These are phyloP conservation scores for Caenorhabditis afra DNA, from an alignment of 2,888 invertebrate genomes.

Conservation along the genomic window DNA sequence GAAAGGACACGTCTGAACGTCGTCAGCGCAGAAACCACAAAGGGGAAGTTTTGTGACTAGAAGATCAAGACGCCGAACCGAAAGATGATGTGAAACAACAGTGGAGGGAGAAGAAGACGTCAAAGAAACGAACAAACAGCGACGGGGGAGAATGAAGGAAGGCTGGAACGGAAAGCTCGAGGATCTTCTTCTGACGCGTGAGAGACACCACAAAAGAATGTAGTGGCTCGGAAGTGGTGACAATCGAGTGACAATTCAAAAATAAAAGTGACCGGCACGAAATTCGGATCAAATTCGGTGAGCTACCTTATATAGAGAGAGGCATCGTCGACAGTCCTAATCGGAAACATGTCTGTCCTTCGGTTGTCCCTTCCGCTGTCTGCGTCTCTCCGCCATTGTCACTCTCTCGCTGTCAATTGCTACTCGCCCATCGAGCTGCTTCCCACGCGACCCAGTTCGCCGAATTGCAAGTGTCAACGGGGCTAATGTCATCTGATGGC, in stretches of 20 bases:
- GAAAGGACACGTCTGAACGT: too few relatives aligned
- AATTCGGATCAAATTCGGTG: constrained; percentile 39
- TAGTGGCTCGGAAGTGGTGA: constrained; percentile 1
- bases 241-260: background rate
- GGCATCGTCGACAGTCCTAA: constrained; percentile 23
- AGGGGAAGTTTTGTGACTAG: background rate
- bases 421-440: constrained; percentile 39
- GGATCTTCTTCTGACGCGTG: background rate
- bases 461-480: constrained; percentile 25
- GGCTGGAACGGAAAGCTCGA: too few relatives aligned
- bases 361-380: constrained; percentile 20
- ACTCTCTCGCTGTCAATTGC: constrained; percentile 50
- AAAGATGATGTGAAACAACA: background rate
- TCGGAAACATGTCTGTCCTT: constrained; percentile 36
- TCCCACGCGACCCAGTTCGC: constrained; percentile 34
- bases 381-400: constrained; percentile 46
- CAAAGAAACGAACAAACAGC: too few relatives aligned
- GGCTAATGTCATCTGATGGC: constrained; percentile 50
- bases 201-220: background rate
- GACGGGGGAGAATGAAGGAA: too few relatives aligned
- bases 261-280: constrained; percentile 1
- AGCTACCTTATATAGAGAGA: constrained; percentile 44
- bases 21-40: background rate
- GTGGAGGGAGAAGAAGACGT: background rate
- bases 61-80: constrained; percentile 9